A percentile compares a stretch with the other conserved stretches of the same genome.
Conservation (phyloP, 1,140 invertebrate species). For the Cylas formicarius region DNA sequence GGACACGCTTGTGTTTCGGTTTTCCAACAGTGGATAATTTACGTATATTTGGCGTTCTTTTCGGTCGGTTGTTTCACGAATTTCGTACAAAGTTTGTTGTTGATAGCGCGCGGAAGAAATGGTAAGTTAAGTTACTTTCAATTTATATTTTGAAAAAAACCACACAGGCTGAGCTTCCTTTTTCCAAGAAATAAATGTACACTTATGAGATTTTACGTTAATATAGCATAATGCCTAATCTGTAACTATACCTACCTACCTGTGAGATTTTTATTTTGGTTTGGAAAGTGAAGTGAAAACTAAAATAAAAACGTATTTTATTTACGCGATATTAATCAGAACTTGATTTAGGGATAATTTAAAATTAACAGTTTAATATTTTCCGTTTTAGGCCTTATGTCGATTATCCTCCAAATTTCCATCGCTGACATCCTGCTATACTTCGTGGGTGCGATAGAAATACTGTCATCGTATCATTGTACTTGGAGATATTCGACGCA, state of each 20-base stretch:
- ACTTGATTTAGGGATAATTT: neutral
- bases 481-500: conserved; percentile 45
- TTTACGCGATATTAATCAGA: neutral
- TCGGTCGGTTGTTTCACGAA: conserved; percentile 8
- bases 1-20: no score
- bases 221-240: neutral
- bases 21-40: conserved; percentile 12
- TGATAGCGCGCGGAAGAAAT: conserved; percentile 22
- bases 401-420: conserved; percentile 46
- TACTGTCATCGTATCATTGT: conserved; percentile 43
- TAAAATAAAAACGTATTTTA: neutral
- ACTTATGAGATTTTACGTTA: neutral
- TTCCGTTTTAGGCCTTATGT: conserved; percentile 45
- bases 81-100: conserved; percentile 13
- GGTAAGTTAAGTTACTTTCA: conserved; percentile 17
- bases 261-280: neutral
- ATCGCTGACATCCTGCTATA: conserved; percentile 43
- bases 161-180: no score
- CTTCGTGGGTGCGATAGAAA: conserved; percentile 43
- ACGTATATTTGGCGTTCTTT: conserved; percentile 6
- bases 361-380: conserved; percentile 3
- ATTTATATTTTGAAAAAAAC: neutral
- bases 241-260: neutral
- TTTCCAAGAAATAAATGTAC: neutral
- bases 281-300: neutral